These are phyloP conservation scores for Panopea generosa DNA, from an alignment of 2,888 invertebrate species.

Conservation along the genomic window DNA sequence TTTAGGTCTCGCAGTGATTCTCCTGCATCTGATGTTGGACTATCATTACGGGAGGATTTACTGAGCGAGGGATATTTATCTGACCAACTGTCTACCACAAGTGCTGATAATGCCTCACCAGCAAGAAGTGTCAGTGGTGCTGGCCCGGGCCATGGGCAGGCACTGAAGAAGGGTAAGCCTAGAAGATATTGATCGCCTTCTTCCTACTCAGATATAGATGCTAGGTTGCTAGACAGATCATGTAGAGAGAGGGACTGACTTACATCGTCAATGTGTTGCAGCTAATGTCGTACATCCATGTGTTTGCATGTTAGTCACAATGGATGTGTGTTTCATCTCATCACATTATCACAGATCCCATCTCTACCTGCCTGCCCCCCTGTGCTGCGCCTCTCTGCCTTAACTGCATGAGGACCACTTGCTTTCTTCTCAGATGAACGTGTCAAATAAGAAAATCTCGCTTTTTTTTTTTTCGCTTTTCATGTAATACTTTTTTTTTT, in stretches of 20 bases:
- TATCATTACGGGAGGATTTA: slow-evolving; percentile 51
- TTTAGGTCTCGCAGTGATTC: slow-evolving; percentile 50
- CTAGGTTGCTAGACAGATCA: slow-evolving; percentile 53
- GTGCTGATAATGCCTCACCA: slow-evolving; percentile 42
- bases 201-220: slow-evolving; percentile 49
- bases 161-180: slow-evolving; percentile 63
- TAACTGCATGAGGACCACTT: slow-evolving; percentile 58
- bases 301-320: slow-evolving; percentile 57
- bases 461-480: slow-evolving; percentile 6
- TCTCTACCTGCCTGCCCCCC: slow-evolving; percentile 32
- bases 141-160: slow-evolving; percentile 39
- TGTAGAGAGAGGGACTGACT: slow-evolving; percentile 30
- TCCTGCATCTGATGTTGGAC: slow-evolving; percentile 47
- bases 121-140: slow-evolving; percentile 37
- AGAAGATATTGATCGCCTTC: slow-evolving; percentile 43
- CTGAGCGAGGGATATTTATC: slow-evolving; percentile 54
- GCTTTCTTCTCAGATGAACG: slow-evolving; percentile 32
- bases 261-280: slow-evolving; percentile 29
- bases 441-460: not conserved
- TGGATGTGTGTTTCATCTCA: slow-evolving; percentile 53
- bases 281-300: slow-evolving; percentile 35
- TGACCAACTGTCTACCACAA: slow-evolving; percentile 57
- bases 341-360: slow-evolving; percentile 43
- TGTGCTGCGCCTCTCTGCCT: slow-evolving; percentile 66
- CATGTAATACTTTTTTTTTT: too few relatives aligned